Percentiles rank a stretch among this genome's conserved stretches.
Evolutionary conservation across 2,797 vertebrate species (phyloP).

Genomic region (Malurus leucopterus): DNA sequence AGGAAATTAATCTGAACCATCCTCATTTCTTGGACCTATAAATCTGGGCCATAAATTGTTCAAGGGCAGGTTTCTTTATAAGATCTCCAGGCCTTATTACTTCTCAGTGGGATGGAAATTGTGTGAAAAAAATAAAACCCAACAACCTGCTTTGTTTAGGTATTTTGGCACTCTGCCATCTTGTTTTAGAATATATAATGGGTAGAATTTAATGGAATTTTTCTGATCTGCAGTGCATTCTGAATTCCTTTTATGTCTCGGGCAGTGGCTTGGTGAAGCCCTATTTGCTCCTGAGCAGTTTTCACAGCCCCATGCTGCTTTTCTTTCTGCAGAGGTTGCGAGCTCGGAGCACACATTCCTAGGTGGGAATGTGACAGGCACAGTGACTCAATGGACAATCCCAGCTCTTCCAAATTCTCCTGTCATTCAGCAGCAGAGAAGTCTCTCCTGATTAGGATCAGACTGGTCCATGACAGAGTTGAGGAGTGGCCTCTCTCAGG

Average conservation of each 20-base stretch:
- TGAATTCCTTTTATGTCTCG: background rate
- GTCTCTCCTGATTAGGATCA: background rate
- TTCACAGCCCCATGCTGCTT: background rate
- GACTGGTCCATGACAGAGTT: background rate
- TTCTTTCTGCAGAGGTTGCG: background rate
- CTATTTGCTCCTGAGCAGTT: background rate
- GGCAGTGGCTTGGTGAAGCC: background rate
- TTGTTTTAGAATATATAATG: constrained; percentile 35
- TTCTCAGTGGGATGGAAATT: constrained; percentile 47
- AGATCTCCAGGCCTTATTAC: constrained; percentile 32
- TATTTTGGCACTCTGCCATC: constrained; percentile 28
- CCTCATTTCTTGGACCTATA: constrained; percentile 43
- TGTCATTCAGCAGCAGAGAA: background rate
- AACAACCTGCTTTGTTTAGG: constrained; percentile 26
- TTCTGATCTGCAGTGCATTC: constrained; percentile 6
- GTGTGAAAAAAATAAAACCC: background rate
- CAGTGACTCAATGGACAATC: background rate
- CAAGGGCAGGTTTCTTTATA: constrained; percentile 40
- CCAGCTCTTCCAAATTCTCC: background rate
- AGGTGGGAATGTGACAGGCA: background rate
- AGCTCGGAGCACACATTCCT: background rate
- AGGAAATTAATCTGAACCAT: constrained; percentile 52
- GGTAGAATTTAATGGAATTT: constrained; percentile 10
- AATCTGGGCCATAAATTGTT: constrained; percentile 38
- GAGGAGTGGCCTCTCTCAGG: background rate